Conservation (phyloP, 2,797 vertebrate species). For the Lithobates sylvaticus region DNA sequence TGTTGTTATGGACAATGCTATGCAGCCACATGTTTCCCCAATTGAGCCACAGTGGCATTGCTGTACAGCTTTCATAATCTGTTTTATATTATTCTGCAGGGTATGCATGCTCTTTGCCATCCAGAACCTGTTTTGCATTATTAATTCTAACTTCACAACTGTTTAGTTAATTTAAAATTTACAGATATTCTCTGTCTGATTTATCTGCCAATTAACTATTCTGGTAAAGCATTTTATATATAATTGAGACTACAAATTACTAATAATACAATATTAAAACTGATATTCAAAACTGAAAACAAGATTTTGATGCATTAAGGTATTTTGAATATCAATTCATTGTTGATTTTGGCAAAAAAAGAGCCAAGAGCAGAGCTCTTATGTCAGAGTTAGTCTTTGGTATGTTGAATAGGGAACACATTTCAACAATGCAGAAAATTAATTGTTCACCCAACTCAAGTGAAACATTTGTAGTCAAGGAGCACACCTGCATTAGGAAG, state of each 20-base stretch:
- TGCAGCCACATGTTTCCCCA: no score
- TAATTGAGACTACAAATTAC: neutral
- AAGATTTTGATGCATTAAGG: neutral
- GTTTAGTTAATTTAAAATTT: no score
- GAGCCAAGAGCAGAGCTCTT: slow-evolving; percentile 17
- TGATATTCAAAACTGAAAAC: slow-evolving; percentile 11
- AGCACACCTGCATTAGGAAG: slow-evolving; percentile 62
- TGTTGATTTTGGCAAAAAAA: slow-evolving; percentile 58
- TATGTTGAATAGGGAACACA: slow-evolving; percentile 64
- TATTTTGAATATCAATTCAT: neutral
- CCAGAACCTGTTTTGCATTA: no score
- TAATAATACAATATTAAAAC: neutral
- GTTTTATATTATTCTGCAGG: no score
- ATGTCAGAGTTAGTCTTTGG: slow-evolving; percentile 64
- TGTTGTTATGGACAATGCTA: no score
- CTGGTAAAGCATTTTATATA: neutral
- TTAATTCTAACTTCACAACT: no score
- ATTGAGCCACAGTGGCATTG: no score
- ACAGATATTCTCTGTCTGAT: no score
- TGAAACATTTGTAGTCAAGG: slow-evolving; percentile 33
- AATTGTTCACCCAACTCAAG: slow-evolving; percentile 57
- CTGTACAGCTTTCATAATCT: no score
- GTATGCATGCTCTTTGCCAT: no score
- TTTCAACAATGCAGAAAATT: slow-evolving; percentile 61
- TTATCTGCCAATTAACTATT: no score